These are phyloP conservation scores for Drepanosiphum platanoidis DNA, from an alignment of 2,888 invertebrate genomes.

Conservation along the genomic window DNA sequence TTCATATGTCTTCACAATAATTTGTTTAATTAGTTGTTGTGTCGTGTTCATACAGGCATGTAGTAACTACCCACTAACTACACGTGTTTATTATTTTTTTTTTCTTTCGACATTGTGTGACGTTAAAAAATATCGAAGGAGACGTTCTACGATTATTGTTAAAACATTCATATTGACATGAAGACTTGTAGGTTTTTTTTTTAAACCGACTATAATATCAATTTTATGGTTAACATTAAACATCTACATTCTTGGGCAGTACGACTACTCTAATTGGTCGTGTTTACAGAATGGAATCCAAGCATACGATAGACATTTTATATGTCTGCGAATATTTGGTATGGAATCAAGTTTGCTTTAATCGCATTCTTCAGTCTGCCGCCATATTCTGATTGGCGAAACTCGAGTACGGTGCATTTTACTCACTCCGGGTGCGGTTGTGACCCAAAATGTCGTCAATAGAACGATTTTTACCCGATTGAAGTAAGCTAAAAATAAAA, in stretches of 20 bases:
- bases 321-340: conserved; percentile 6
- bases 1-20: too few species aligned
- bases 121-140: too few species aligned
- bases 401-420: not conserved
- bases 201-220: not conserved
- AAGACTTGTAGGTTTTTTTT: not conserved
- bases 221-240: not conserved
- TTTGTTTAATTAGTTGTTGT: too few species aligned
- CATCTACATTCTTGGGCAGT: not conserved
- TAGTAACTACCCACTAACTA: too few species aligned
- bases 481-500: not conserved
- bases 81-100: too few species aligned
- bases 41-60: too few species aligned
- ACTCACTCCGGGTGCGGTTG: too few species aligned
- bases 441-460: not conserved
- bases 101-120: too few species aligned
- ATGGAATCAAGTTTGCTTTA: conserved; percentile 27
- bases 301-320: not conserved
- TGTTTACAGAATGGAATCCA: not conserved
- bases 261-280: conserved; percentile 14
- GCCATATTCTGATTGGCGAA: not conserved
- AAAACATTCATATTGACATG: not conserved
- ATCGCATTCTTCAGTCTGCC: conserved; percentile 20
- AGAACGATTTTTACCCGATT: not conserved
- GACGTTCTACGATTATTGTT: not conserved